phyloP scores from a whole-genome alignment of 2,888 invertebrate genomes.

The Morpho deidamia region DNA sequence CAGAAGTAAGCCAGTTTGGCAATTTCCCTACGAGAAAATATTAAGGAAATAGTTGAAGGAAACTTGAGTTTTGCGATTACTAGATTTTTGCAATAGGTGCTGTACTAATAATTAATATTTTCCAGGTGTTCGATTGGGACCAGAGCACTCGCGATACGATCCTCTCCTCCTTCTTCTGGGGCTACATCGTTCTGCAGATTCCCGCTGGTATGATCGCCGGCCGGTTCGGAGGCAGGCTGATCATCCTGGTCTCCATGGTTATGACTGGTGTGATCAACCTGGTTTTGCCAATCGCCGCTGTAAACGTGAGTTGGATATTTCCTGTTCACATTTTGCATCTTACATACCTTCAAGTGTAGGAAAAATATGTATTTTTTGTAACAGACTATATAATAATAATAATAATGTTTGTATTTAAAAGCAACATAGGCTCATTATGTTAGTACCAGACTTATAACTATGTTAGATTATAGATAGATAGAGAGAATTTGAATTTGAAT shows the following conservation, averaged over 20 bases:
- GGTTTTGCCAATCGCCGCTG: slow-evolving; percentile 53
- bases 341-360: no score
- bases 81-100: background rate
- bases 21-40: no score
- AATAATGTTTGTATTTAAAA: no score
- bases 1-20: no score
- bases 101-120: background rate
- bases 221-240: slow-evolving; percentile 85
- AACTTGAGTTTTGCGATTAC: background rate
- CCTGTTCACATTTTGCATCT: no score
- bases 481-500: no score
- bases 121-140: slow-evolving; percentile 78
- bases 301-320: slow-evolving; percentile 33
- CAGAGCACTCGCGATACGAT: slow-evolving; percentile 78
- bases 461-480: no score
- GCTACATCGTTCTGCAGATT: slow-evolving; percentile 86
- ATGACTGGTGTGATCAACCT: slow-evolving; percentile 54
- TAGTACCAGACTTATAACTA: no score
- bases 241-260: slow-evolving; percentile 71
- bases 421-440: no score
- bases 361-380: no score
- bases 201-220: slow-evolving; percentile 86
- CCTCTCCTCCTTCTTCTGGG: slow-evolving; percentile 89
- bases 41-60: no score
- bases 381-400: no score